Conservation (phyloP, 2,888 invertebrate species). For the Lithodes maja region DNA sequence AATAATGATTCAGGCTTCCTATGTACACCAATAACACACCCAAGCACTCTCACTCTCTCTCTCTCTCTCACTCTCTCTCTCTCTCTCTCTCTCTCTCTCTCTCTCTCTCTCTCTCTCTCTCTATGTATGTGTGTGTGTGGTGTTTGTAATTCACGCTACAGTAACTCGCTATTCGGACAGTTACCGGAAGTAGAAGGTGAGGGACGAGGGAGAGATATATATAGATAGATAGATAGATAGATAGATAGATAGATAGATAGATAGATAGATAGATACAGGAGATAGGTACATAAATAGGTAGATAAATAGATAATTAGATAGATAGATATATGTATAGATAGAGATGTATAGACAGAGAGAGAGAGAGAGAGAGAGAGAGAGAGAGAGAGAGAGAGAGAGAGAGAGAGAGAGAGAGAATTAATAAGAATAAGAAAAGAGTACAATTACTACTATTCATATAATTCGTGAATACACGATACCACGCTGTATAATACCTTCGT, state of each 20-base stretch:
- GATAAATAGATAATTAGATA: too few species aligned
- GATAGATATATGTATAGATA: too few species aligned
- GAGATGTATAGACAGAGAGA: too few species aligned
- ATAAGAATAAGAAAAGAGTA: too few species aligned
- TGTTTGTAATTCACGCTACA: not conserved
- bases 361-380: not conserved
- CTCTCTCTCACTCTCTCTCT: slow-evolving; percentile 7
- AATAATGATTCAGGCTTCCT: too few species aligned
- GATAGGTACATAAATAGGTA: too few species aligned
- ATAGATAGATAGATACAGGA: too few species aligned
- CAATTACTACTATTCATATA: too few species aligned
- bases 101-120: not conserved
- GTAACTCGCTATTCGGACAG: not conserved
- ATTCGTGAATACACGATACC: too few species aligned
- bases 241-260: not conserved
- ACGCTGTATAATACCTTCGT: too few species aligned
- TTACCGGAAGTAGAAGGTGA: not conserved
- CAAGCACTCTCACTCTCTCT: not conserved
- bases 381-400: not conserved
- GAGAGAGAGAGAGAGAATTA: too few species aligned
- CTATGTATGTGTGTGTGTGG: not conserved
- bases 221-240: not conserved
- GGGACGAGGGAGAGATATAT: not conserved
- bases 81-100: not conserved
- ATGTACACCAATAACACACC: too few species aligned